Evolutionary conservation across 64 coral and sea anemone genomes (phyloP).

Genomic region (Anthopleura sola): DNA sequence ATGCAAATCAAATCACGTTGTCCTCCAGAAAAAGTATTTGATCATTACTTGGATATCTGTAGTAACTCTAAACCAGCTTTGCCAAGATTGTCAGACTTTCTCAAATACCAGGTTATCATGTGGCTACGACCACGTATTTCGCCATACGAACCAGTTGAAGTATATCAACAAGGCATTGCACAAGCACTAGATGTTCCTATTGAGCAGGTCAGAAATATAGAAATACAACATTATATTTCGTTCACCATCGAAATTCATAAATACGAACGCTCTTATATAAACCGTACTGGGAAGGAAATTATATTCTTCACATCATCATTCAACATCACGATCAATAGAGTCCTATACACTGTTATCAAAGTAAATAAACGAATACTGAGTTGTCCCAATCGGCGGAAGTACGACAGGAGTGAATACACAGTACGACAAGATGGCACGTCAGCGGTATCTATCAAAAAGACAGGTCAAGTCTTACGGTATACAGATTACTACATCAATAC

Average conservation of each 20-base stretch:
- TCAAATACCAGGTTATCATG: not conserved
- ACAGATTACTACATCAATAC: constrained; percentile 6
- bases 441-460: not conserved
- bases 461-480: not conserved
- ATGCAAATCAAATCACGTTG: not conserved
- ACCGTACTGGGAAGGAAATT: no score
- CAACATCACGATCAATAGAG: not conserved
- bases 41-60: not conserved
- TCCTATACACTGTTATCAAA: not conserved
- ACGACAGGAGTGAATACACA: not conserved
- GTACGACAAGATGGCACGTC: not conserved
- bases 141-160: not conserved
- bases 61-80: not conserved
- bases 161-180: not conserved
- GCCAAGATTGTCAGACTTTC: not conserved
- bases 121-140: not conserved
- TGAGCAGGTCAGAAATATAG: not conserved
- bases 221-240: not conserved
- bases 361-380: not conserved
- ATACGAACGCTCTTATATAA: not conserved
- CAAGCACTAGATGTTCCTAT: not conserved
- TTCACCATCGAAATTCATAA: not conserved
- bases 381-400: not conserved
- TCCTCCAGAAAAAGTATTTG: not conserved
- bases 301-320: not conserved